Conservation (phyloP, 2,888 invertebrate species). For the Drosophila falleni region DNA sequence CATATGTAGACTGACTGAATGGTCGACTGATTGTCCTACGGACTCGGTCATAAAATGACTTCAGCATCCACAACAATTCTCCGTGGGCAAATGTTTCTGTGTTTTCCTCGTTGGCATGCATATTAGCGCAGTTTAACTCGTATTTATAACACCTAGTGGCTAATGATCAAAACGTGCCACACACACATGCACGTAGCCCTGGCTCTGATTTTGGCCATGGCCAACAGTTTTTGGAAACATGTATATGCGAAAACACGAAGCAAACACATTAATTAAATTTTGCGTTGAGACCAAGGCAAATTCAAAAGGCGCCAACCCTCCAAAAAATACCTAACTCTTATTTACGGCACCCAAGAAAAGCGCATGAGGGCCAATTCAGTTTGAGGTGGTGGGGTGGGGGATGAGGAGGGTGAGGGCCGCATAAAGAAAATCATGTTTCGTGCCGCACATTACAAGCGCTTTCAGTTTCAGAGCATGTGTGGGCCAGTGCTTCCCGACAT, state of each 20-base stretch:
- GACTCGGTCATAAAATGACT: constrained; percentile 62
- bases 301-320: constrained; percentile 51
- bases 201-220: constrained; percentile 38
- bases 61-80: constrained; percentile 56
- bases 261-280: constrained; percentile 79
- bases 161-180: constrained; percentile 78
- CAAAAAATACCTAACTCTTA: constrained; percentile 63
- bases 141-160: constrained; percentile 76
- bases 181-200: constrained; percentile 42
- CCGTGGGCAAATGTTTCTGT: not conserved
- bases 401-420: constrained; percentile 11
- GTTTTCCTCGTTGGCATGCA: constrained; percentile 42
- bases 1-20: not conserved
- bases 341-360: constrained; percentile 56
- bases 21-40: constrained; percentile 33
- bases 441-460: constrained; percentile 52
- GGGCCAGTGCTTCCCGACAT: constrained; percentile 34
- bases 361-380: constrained; percentile 17
- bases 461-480: constrained; percentile 35
- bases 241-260: constrained; percentile 81
- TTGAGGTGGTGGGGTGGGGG: not conserved
- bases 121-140: constrained; percentile 69
- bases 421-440: constrained; percentile 62
- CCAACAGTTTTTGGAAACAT: constrained; percentile 62
- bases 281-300: constrained; percentile 45